Percentiles rank a stretch among this genome's conserved stretches.
Evolutionary conservation across 2,888 invertebrate species (phyloP).

Genomic region (Hydraecia micacea): DNA sequence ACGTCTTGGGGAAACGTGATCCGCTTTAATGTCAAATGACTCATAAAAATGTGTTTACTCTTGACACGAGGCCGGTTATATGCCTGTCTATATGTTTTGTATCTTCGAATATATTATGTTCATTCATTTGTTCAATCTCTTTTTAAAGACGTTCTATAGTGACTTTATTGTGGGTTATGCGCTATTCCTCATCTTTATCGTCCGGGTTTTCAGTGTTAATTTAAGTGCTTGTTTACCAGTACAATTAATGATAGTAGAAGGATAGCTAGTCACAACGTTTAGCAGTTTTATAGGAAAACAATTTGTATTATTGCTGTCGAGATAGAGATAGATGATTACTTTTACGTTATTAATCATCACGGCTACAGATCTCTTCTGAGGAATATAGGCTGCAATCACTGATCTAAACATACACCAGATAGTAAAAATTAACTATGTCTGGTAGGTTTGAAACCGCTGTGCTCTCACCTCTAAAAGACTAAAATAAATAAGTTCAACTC

Average conservation of each 20-base stretch:
- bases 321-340: neutral
- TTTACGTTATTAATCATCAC: neutral
- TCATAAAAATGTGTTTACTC: slow-evolving; percentile 55
- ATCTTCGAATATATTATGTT: slow-evolving; percentile 4
- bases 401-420: neutral
- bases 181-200: neutral
- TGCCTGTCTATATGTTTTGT: slow-evolving; percentile 29
- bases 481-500: slow-evolving; percentile 28
- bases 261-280: neutral
- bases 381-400: neutral
- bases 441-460: neutral
- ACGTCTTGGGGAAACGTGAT: slow-evolving; percentile 56
- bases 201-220: neutral
- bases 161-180: neutral
- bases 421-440: neutral
- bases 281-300: neutral
- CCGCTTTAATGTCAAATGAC: slow-evolving; percentile 57
- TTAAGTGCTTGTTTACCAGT: neutral
- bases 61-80: slow-evolving; percentile 42
- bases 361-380: neutral
- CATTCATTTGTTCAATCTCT: slow-evolving; percentile 5
- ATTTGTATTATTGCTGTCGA: neutral
- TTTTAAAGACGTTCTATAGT: slow-evolving; percentile 1
- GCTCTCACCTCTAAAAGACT: neutral
- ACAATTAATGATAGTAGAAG: neutral